Evolutionary conservation across 2,113 vertebrate species (phyloP).

Genomic region (Prionailurus bengalensis): DNA sequence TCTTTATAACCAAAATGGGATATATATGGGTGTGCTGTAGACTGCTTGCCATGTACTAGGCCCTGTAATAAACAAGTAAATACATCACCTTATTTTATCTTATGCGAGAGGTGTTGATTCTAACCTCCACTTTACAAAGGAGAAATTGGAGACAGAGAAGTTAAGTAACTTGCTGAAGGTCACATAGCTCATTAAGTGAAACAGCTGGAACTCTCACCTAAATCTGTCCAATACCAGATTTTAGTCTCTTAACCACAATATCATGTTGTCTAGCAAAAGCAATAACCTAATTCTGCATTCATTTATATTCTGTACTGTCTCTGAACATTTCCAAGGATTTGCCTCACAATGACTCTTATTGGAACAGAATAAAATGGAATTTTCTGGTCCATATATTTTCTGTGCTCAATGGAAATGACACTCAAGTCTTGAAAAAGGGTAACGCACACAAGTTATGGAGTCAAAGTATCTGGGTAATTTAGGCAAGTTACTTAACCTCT

Average conservation of each 20-base stretch:
- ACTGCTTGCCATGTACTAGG: not conserved
- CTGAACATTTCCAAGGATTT: slow-evolving; percentile 51
- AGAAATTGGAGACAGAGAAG: slow-evolving; percentile 16
- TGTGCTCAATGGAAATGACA: not conserved
- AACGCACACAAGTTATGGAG: not conserved
- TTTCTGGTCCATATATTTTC: slow-evolving; percentile 40
- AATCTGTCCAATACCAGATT: not conserved
- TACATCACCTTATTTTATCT: not conserved
- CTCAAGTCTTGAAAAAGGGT: not conserved
- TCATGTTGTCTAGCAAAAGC: slow-evolving; percentile 33
- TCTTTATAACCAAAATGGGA: slow-evolving; percentile 28
- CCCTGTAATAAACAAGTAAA: not conserved
- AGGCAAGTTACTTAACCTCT: not conserved
- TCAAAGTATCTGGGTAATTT: not conserved
- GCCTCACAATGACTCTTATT: not conserved
- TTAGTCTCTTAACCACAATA: not conserved
- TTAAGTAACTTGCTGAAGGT: slow-evolving; percentile 4
- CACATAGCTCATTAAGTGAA: not conserved
- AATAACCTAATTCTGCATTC: not conserved
- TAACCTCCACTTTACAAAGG: not conserved
- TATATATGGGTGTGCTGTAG: not conserved
- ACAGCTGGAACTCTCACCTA: not conserved
- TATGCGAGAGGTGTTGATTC: not conserved
- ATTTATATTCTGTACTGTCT: not conserved
- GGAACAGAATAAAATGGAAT: slow-evolving; percentile 14